These are phyloP conservation scores for Otolemur crassicaudatus DNA, from an alignment of 2,797 vertebrate genomes.

Conservation along the genomic window DNA sequence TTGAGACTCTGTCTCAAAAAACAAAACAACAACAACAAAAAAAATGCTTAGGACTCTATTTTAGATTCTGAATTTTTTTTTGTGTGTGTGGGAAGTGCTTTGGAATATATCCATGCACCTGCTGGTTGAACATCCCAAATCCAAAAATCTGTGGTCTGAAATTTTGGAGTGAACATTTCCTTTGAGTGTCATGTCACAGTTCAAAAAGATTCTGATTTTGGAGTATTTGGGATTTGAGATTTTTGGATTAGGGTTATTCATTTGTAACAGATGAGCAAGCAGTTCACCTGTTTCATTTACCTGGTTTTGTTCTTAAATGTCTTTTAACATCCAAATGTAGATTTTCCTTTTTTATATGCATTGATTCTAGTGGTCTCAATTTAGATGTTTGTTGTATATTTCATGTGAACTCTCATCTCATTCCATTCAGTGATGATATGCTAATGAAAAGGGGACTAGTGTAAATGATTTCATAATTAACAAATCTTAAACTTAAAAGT, in stretches of 20 bases:
- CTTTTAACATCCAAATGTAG: background rate
- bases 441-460: background rate
- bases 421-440: background rate
- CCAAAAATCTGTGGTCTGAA: background rate
- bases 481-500: background rate
- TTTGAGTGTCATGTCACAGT: background rate
- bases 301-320: background rate
- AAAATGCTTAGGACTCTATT: background rate
- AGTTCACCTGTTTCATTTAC: background rate
- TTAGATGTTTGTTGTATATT: background rate
- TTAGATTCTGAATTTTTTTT: background rate
- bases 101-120: background rate
- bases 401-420: conserved; percentile 1
- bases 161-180: background rate
- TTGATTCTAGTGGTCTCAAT: conserved; percentile 3
- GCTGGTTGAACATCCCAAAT: background rate
- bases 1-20: too few species aligned
- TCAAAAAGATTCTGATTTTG: background rate
- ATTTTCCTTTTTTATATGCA: background rate
- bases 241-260: background rate
- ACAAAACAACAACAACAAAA: too few species aligned
- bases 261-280: background rate
- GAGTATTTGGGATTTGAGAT: background rate
- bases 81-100: too few species aligned
- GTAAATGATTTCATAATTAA: background rate